phyloP scores from a whole-genome alignment of 2,888 invertebrate species.

The Sialis fuliginosa region DNA sequence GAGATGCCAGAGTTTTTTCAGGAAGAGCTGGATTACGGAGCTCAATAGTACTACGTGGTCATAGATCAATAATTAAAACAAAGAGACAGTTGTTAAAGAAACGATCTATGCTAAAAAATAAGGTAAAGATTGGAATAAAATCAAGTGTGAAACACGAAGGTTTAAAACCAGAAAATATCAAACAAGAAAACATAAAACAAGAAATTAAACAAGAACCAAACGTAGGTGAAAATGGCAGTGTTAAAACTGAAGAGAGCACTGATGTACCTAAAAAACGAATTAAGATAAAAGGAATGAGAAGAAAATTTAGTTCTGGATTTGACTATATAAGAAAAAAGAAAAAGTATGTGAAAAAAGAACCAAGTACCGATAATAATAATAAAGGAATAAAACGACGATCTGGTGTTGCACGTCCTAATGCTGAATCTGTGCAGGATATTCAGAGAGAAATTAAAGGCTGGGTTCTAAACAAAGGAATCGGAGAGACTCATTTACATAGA shows the following conservation, averaged over 20 bases:
- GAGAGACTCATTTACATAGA: slow-evolving; percentile 82
- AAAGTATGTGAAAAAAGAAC: slow-evolving; percentile 45
- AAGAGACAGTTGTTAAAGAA: neutral
- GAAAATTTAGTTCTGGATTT: slow-evolving; percentile 69
- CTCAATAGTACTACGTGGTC: slow-evolving; percentile 2
- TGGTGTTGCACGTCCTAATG: slow-evolving; percentile 30
- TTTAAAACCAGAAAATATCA: neutral
- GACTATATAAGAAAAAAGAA: slow-evolving; percentile 84
- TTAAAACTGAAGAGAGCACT: slow-evolving; percentile 21
- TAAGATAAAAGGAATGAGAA: slow-evolving; percentile 45
- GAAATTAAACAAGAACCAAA: slow-evolving; percentile 13
- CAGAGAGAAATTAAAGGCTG: slow-evolving; percentile 74
- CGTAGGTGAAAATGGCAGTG: slow-evolving; percentile 16
- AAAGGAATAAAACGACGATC: slow-evolving; percentile 29
- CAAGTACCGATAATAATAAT: slow-evolving; percentile 14
- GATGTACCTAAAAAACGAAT: slow-evolving; percentile 31
- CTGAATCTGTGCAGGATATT: slow-evolving; percentile 57
- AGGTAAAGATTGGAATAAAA: neutral
- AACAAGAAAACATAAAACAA: neutral
- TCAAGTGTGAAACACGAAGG: neutral
- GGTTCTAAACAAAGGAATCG: slow-evolving; percentile 87
- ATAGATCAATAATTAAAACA: slow-evolving; percentile 2
- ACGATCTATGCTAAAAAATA: neutral
- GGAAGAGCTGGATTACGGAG: slow-evolving; percentile 4
- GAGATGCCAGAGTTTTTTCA: slow-evolving; percentile 13